Evolutionary conservation across 2,888 invertebrate genomes (phyloP).

Genomic region (Aspidapion aeneum): DNA sequence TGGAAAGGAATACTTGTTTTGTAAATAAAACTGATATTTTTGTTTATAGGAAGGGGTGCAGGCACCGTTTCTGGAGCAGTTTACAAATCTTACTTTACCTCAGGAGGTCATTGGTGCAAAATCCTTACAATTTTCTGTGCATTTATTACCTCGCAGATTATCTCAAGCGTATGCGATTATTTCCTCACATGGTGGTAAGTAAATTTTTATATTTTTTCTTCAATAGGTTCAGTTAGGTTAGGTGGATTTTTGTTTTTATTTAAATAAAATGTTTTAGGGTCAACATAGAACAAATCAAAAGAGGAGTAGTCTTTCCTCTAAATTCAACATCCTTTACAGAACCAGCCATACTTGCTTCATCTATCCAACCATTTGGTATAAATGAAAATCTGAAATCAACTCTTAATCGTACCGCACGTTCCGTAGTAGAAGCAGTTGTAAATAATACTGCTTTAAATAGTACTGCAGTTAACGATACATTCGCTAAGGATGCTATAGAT

Average conservation of each 20-base stretch:
- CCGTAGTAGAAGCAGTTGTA: background rate
- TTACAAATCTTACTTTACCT: conserved; percentile 66
- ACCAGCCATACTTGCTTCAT: background rate
- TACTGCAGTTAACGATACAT: background rate
- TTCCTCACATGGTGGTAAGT: conserved; percentile 72
- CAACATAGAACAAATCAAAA: conserved; percentile 47
- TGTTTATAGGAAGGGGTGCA: conserved; percentile 46
- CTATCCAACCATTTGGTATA: background rate
- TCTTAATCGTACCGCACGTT: background rate
- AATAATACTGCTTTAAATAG: background rate
- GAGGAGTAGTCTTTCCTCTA: conserved; percentile 50
- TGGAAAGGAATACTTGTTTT: no score
- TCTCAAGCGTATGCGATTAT: conserved; percentile 74
- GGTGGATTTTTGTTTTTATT: no score
- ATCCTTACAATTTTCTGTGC: conserved; percentile 51
- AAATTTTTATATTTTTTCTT: no score
- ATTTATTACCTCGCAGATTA: conserved; percentile 28
- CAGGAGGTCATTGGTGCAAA: conserved; percentile 62
- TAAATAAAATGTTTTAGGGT: conserved; percentile 31
- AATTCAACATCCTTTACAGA: background rate
- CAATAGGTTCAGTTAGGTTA: no score
- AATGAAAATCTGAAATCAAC: background rate
- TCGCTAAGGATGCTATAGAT: background rate
- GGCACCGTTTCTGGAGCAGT: conserved; percentile 54
- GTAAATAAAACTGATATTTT: no score